Evolutionary conservation across 2,797 vertebrate species (phyloP), one percentile per base, ranked within the genome.

Genomic region (Tragelaphus eurycerus): DNA sequence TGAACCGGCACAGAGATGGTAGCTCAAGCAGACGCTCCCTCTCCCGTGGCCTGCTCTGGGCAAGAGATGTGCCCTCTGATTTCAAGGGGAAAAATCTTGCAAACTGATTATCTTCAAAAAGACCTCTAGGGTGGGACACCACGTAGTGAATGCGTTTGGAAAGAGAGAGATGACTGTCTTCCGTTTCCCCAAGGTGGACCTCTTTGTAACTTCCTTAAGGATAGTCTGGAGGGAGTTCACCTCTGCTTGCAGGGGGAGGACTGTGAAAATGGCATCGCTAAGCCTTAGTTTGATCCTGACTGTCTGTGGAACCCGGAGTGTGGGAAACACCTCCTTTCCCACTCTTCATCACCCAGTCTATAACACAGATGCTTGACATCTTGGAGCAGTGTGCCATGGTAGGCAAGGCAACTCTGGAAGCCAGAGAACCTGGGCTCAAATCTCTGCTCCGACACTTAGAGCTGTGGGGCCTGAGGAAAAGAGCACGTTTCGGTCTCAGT

Each of bases 151-250:
- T 81, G 15, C 12, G 29, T 64, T 67, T 82, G 31, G 27, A 86
- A 94, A 89, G 46, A 89, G 38, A 10, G 31, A 91, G 94, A 95
- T 81, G 38, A 54, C 27, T 3, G 0, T 91, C n/a, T 89, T 86
- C 48, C 38, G 0, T 93, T 17, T 91, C 85, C 34, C 83, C 85
- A 50, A 50, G 3, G 27, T 11, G 92, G 38, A 81, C 71, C 50
- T 34, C 46, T 87, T 74, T 90, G n/a, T 59, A 76, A 96, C 50
- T 90, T 29, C 78, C 59, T 50, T 43, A 15, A 90, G 21, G 25
- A 90, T 27, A 43, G 74, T 50, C 78, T 38, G 52, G 27, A 17
- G 46, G 38, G 19, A 10, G 23, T 7, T 25, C 23, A 16, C 27
- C 21, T 46, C 81, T 85, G 21, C 59, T 19, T 62, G 52, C 6